A percentile compares a stretch with the other conserved stretches of the same genome.
phyloP scores from a whole-genome alignment of 2,113 vertebrate genomes.

The Macroglossus sobrinus region DNA sequence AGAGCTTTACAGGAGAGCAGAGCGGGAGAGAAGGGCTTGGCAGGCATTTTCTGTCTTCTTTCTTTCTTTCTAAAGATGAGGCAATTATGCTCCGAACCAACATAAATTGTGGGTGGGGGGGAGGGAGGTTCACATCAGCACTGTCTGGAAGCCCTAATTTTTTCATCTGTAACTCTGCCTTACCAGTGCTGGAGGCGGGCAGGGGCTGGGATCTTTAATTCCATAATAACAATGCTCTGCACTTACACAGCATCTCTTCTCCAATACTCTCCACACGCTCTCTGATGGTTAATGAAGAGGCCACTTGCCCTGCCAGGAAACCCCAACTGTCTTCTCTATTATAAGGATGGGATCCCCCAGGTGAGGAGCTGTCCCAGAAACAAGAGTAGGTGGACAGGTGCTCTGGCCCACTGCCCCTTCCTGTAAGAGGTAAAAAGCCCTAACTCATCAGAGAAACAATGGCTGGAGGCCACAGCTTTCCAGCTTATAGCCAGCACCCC shows the following conservation, averaged over 20 bases:
- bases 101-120: not conserved
- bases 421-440: not conserved
- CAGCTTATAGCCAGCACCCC: not conserved
- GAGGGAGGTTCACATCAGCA: constrained; percentile 30
- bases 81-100: constrained; percentile 56
- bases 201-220: constrained; percentile 67
- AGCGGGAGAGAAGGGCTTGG: not conserved
- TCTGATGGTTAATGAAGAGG: constrained; percentile 43
- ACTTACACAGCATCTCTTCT: constrained; percentile 49
- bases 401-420: not conserved
- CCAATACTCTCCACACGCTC: not conserved
- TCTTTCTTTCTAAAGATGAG: constrained; percentile 58
- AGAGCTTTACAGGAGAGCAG: constrained; percentile 7
- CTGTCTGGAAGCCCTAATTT: constrained; percentile 68
- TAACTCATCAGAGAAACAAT: constrained; percentile 2
- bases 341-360: not conserved
- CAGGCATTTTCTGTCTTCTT: constrained; percentile 34
- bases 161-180: constrained; percentile 69
- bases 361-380: not conserved
- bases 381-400: not conserved
- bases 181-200: constrained; percentile 58
- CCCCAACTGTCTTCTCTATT: not conserved
- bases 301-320: constrained; percentile 43
- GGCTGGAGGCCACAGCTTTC: constrained; percentile 23
- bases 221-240: constrained; percentile 70